Evolutionary conservation across 2,113 vertebrate species (phyloP).

Genomic region (Brachypodius melanocephalos): DNA sequence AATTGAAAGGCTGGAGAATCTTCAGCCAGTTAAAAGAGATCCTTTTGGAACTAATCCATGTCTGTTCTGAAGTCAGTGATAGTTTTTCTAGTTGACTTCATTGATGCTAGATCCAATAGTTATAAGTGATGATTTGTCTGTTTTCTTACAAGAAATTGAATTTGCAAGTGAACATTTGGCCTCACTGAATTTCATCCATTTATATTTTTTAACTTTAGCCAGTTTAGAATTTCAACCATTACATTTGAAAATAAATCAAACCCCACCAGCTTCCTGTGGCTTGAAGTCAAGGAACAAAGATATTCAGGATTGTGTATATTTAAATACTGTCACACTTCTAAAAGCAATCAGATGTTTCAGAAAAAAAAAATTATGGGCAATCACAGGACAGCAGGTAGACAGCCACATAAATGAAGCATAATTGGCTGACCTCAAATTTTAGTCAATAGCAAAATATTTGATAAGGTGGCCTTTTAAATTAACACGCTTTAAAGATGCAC

Average conservation of each 20-base stretch:
- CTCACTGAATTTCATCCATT: not conserved
- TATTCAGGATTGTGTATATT: not conserved
- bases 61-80: not conserved
- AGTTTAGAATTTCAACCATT: not conserved
- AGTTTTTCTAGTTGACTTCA: not conserved
- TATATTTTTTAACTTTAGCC: not conserved
- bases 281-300: not conserved
- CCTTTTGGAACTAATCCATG: not conserved
- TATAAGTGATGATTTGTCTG: not conserved
- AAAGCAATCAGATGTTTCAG: not conserved
- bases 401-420: not conserved
- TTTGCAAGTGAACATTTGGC: not conserved
- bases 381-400: not conserved
- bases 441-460: not conserved
- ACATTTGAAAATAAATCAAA: not conserved
- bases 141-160: not conserved
- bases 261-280: not conserved
- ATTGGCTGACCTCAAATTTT: not conserved
- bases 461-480: constrained; percentile 49
- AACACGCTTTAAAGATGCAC: constrained; percentile 20
- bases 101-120: not conserved
- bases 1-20: not conserved
- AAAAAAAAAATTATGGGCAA: not conserved
- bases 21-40: not conserved
- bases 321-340: not conserved